Evolutionary conservation across 2,797 vertebrate species (phyloP).

Genomic region (Micrastur ruficollis): DNA sequence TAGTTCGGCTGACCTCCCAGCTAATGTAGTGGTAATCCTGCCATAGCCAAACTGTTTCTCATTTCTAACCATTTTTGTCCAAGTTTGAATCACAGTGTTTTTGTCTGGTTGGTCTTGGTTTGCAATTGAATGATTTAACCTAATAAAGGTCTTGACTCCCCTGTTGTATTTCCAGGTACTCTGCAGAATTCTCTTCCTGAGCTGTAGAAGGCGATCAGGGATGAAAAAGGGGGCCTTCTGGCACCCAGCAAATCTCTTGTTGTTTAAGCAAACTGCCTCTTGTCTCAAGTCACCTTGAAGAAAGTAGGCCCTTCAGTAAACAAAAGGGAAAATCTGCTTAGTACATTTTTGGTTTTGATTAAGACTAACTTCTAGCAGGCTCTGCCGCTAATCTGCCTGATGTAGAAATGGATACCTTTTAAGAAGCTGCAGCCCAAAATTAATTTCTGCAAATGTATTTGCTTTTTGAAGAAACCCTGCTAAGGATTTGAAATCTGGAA

Average conservation of each 20-base stretch:
- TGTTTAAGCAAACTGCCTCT: slow-evolving; percentile 2
- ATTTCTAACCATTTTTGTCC: not conserved
- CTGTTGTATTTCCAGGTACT: not conserved
- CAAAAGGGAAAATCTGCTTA: slow-evolving; percentile 32
- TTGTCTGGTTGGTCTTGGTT: not conserved
- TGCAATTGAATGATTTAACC: not conserved
- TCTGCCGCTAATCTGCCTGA: not conserved
- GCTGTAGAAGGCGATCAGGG: not conserved
- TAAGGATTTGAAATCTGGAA: not conserved
- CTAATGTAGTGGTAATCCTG: not conserved
- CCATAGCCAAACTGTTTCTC: not conserved
- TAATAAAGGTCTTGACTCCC: not conserved
- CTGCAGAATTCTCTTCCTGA: not conserved
- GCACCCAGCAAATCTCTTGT: not conserved
- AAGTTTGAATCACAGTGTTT: not conserved
- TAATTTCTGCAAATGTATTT: not conserved
- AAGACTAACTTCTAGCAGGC: not conserved
- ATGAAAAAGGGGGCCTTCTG: not conserved
- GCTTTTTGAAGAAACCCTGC: not conserved
- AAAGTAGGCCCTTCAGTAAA: slow-evolving; percentile 32
- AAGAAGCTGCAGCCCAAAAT: not conserved
- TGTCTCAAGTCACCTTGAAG: slow-evolving; percentile 44
- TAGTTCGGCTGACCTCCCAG: not conserved
- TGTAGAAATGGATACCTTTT: not conserved
- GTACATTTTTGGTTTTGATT: slow-evolving; percentile 10